Base-by-base conservation (phyloP, 2,797 vertebrate species). In the Cynopterus sphinx region DNA sequence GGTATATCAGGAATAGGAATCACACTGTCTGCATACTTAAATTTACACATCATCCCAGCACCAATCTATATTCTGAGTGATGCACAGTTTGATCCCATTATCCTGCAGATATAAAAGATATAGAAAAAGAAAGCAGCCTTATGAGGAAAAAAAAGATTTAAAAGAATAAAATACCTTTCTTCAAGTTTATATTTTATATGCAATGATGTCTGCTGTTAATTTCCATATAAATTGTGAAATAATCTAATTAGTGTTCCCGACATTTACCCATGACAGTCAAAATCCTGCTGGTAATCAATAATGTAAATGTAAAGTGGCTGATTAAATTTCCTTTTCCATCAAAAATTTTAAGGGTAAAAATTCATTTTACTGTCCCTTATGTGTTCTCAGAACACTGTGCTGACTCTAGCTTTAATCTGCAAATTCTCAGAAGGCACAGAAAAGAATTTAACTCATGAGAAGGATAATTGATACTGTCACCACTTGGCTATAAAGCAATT, bases 1-100 rank as follows among this genome's bases (percentile, higher is more conserved):
- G 91, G 88, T 96, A 97, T 97, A 96, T 55, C 63, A 90, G 91
- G 95, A 87, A 96, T 97, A 96, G 61, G 87, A 97, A 97, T 96
- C 91, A 93, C 91, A 94, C 97, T 78, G 96, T 97, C 97, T 98
- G 98, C 98, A 98, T 98, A 91, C 97, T 97, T 97, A 97, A 98
- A 97, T 89, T 97, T 96, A 92, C 26, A 90, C 93, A 97, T 91
- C 65, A 98, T 87, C 63, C 49, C 65, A 33, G 96, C 93, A 88
- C 75, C 95, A 95, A 98, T 98, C 96, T 98, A 78, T 94, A 98
- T 98, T 98, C 98, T 94, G 82, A 95, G 43, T 89, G 41, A 85
- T 95, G 94, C 87, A 94, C 86, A 59, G 31, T 98, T 94, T 96
- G 97, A 94, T 97, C 77, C 39, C 63, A 93, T 96, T 2, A 2